These are phyloP conservation scores for Iphiclides podalirius DNA, from an alignment of 2,888 invertebrate genomes.

Conservation along the genomic window DNA sequence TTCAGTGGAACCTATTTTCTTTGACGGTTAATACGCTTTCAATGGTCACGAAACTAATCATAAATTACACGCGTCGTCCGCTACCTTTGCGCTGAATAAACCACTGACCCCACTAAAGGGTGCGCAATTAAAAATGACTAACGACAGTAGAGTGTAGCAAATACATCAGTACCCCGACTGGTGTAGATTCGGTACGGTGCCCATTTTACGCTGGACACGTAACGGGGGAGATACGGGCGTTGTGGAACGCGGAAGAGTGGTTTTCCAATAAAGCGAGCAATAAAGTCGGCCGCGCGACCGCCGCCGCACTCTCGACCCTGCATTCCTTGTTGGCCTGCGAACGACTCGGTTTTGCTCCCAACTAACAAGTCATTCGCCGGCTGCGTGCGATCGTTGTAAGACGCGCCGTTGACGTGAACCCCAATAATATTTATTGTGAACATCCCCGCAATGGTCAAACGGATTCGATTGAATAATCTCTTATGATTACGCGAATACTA, in stretches of 20 bases:
- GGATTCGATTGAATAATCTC: no score
- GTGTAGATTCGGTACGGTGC: conserved; percentile 1
- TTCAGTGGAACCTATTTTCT: conserved; percentile 5
- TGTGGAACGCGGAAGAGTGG: conserved; percentile 66
- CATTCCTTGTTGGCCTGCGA: conserved; percentile 50
- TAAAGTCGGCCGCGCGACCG: conserved; percentile 54
- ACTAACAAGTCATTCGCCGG: no score
- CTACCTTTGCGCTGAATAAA: conserved; percentile 10
- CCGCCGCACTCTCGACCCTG: conserved; percentile 36
- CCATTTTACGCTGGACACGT: conserved; percentile 47
- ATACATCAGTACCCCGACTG: not conserved
- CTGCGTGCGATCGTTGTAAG: no score
- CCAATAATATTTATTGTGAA: no score
- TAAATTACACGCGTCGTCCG: conserved; percentile 9
- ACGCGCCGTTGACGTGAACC: no score
- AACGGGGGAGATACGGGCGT: conserved; percentile 52
- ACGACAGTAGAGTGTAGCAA: conserved; percentile 9
- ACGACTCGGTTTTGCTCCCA: conserved; percentile 27
- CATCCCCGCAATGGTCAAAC: no score
- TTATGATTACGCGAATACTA: no score
- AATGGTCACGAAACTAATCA: conserved; percentile 16
- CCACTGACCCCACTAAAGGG: conserved; percentile 18
- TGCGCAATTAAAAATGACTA: conserved; percentile 21
- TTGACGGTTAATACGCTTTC: conserved; percentile 2
- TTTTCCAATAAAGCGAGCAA: conserved; percentile 66